Evolutionary conservation across 2,888 invertebrate genomes (phyloP).

Genomic region (Terebella lapidaria): DNA sequence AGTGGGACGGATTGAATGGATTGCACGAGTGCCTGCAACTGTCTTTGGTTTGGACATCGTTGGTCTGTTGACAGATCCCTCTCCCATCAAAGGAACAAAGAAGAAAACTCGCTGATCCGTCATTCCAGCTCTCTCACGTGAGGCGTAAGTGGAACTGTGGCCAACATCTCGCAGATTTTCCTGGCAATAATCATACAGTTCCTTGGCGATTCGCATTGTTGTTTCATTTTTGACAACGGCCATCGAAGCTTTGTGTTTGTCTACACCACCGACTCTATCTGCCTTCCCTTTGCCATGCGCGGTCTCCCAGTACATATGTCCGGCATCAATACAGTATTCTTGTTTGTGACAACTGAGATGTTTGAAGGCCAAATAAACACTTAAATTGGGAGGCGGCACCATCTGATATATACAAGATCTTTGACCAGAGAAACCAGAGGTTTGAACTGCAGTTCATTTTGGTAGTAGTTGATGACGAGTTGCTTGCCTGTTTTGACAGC

Average conservation of each 20-base stretch:
- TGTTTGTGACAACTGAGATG: background rate
- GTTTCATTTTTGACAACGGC: background rate
- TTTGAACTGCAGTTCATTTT: background rate
- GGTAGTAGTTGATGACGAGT: background rate
- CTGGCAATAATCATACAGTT: background rate
- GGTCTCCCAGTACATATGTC: background rate
- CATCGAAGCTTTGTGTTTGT: background rate
- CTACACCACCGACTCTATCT: background rate
- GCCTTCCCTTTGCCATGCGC: background rate
- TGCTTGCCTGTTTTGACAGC: background rate
- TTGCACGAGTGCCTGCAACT: background rate
- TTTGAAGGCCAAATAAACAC: background rate
- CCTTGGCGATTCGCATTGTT: background rate
- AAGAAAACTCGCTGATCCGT: too few relatives aligned
- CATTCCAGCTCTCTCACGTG: too few relatives aligned
- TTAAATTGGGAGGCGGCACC: background rate
- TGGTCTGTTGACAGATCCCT: too few relatives aligned
- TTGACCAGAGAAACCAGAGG: too few relatives aligned
- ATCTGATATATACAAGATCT: background rate
- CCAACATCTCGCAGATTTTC: background rate
- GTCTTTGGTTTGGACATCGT: too few relatives aligned
- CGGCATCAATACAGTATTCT: background rate
- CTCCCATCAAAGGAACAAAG: too few relatives aligned
- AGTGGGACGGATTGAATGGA: background rate
- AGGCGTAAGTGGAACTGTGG: too few relatives aligned